Percentiles rank a stretch among this genome's conserved stretches.
phyloP scores from a whole-genome alignment of 2,113 vertebrate genomes.

The Porphyrio hochstetteri region DNA sequence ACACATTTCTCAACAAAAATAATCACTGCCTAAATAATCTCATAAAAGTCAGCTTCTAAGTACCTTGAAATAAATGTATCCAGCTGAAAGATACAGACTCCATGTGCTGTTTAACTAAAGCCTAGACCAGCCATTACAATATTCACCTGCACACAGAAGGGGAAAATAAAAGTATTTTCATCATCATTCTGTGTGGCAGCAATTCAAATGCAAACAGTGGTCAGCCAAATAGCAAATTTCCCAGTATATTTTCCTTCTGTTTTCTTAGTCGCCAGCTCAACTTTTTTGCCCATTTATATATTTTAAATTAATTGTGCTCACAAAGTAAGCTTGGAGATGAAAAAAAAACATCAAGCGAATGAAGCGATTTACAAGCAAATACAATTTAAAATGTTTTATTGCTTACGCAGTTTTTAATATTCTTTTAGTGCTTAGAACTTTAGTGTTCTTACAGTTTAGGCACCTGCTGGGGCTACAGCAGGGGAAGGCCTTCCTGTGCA shows the following conservation, averaged over 20 bases:
- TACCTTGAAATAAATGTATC: slow-evolving; percentile 80
- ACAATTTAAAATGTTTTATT: neutral
- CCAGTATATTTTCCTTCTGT: neutral
- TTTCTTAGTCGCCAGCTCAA: neutral
- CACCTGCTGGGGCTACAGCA: neutral
- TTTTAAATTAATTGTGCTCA: neutral
- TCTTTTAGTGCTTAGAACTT: neutral
- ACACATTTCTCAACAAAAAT: slow-evolving; percentile 85
- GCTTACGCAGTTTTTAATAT: fast-evolving
- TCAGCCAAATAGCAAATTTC: neutral
- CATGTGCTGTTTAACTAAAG: slow-evolving; percentile 67
- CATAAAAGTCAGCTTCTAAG: slow-evolving; percentile 83
- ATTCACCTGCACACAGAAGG: slow-evolving; percentile 24
- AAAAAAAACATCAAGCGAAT: neutral
- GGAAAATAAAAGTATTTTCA: neutral
- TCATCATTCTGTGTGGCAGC: neutral
- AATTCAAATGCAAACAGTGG: neutral
- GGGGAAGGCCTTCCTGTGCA: neutral
- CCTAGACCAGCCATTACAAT: slow-evolving; percentile 53
- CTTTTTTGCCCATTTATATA: neutral
- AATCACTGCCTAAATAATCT: slow-evolving; percentile 82
- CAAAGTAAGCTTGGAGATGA: neutral
- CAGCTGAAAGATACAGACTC: slow-evolving; percentile 70
- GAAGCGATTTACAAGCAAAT: neutral
- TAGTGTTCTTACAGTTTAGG: neutral